These are phyloP conservation scores for Pithecia hirsuta DNA, from an alignment of 2,797 vertebrate species.

Conservation along the genomic window DNA sequence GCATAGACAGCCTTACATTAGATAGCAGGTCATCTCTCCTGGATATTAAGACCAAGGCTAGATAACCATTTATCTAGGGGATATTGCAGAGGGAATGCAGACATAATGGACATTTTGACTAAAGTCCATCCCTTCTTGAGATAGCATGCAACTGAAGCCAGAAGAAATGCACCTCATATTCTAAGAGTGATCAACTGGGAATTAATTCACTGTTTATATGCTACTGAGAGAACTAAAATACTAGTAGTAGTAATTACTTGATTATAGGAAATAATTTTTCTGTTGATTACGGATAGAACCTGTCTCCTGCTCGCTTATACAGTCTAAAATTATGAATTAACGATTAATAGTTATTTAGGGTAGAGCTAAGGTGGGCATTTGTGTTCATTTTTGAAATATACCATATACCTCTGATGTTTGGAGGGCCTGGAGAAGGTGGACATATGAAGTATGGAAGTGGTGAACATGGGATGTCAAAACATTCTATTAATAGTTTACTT, in stretches of 20 bases:
- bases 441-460: not conserved
- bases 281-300: not conserved
- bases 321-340: constrained; percentile 42
- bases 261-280: constrained; percentile 13
- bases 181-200: not conserved
- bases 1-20: not conserved
- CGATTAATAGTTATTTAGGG: constrained; percentile 42
- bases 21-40: not conserved
- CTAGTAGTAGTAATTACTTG: constrained; percentile 25
- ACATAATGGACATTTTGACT: not conserved
- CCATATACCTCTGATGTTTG: not conserved
- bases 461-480: not conserved
- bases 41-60: not conserved
- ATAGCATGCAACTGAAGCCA: not conserved
- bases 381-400: constrained; percentile 14
- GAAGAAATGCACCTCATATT: not conserved
- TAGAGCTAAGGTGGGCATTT: not conserved
- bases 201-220: not conserved
- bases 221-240: constrained; percentile 18
- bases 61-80: not conserved
- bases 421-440: not conserved
- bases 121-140: not conserved
- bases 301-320: not conserved
- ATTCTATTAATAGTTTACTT: not conserved
- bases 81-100: not conserved